Base-by-base conservation (phyloP, 2,797 vertebrate genomes). In the Echiichthys vipera region DNA sequence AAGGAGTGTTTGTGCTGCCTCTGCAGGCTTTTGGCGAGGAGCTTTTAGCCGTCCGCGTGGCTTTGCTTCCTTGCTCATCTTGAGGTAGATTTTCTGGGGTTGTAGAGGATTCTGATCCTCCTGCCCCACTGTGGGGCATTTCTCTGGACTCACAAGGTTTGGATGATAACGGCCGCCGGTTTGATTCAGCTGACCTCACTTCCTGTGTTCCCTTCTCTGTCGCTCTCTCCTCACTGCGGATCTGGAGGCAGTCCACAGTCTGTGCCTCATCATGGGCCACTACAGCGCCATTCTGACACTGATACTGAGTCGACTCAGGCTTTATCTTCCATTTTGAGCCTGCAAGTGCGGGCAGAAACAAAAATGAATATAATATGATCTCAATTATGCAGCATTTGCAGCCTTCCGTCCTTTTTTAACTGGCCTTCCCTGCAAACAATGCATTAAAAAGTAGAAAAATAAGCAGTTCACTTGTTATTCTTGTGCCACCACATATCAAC, bases 321-420 rank as follows among this genome's bases (percentile, higher is more conserved):
- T 92, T 95, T 46, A 59, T 46, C 75, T 90, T 95, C 93, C 93
- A 95, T 78, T 93, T 96, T 18, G 91, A 91, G 74, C 79, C 95
- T 95, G 83, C 13, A 62, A 70, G 45, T 25, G 61, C 10, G 69
- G 5, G 46, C 5, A 57, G 22, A 25, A 18, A 53, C 2, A 69
- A 27, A 72, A 30, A 25, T 20, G 20, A 22, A 66, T 2, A n/a
- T 43, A 5, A 12, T 20, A 25, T 20, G 9, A 32, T 47, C 25
- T 40, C 7, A 54, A n/a, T 15, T 50, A 9, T 30, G 15, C 15
- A 45, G 12, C 51, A 36, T 49, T 58, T 47, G 3, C 25, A 32
- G 25, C 39, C 4, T 50, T 13, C 7, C 43, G 5, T 29, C 12
- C 39, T 34, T 55, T 14, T 10, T 12, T 25, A 34, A n/a, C 51